phyloP scores from a whole-genome alignment of 2,888 invertebrate species.

The Drosophila monieri region DNA sequence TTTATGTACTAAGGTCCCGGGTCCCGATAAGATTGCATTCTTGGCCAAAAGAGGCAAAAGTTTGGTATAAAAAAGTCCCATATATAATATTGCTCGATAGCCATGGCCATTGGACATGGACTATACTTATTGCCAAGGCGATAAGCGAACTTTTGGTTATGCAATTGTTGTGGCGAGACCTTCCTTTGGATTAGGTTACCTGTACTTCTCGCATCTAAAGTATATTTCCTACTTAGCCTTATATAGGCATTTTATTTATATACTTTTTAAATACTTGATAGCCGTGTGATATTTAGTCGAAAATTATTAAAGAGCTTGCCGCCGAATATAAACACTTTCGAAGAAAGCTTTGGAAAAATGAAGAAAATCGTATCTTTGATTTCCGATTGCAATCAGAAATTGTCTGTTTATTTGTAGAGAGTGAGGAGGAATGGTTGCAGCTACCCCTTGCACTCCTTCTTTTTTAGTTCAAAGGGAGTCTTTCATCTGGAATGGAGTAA shows the following conservation, averaged over 20 bases:
- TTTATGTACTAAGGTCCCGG: conserved; percentile 19
- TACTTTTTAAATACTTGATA: conserved; percentile 36
- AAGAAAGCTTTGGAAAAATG: conserved; percentile 58
- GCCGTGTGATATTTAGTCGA: conserved; percentile 41
- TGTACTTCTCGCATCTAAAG: background rate
- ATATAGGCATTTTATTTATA: background rate
- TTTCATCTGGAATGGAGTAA: conserved; percentile 19
- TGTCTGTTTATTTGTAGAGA: conserved; percentile 69
- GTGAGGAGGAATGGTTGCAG: conserved; percentile 26
- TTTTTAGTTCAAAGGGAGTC: conserved; percentile 38
- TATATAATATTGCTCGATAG: conserved; percentile 19
- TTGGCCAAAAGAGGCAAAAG: conserved; percentile 24
- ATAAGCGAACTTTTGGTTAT: conserved; percentile 59
- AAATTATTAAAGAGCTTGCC: conserved; percentile 44
- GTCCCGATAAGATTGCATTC: conserved; percentile 63
- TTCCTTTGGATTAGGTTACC: conserved; percentile 31
- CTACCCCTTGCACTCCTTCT: conserved; percentile 13
- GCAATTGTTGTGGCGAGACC: conserved; percentile 46
- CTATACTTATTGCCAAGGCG: conserved; percentile 31
- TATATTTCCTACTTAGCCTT: conserved; percentile 1
- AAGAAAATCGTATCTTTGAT: conserved; percentile 52
- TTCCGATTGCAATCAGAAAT: conserved; percentile 69
- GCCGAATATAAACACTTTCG: conserved; percentile 28
- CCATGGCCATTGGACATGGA: conserved; percentile 13
- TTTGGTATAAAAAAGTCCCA: conserved; percentile 14